Base-by-base conservation (phyloP, 2,888 invertebrate genomes). In the Nymphalis c-album region DNA sequence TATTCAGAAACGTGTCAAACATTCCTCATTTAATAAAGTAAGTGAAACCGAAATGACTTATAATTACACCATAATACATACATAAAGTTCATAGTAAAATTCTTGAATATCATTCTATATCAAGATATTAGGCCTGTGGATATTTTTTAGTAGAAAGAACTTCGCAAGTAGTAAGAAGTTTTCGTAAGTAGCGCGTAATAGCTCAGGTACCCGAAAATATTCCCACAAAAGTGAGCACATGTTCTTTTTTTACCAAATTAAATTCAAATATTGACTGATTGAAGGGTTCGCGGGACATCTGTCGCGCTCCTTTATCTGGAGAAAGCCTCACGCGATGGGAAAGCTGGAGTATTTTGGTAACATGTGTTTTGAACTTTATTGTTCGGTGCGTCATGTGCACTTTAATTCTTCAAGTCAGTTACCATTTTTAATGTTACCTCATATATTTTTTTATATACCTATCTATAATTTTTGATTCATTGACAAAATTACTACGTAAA, bases 211-310 rank as follows among this genome's bases (percentile, higher is more conserved):
- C 58, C 61, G 31, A 40, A 53, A 70, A 74, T 63, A 71, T 81
- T 82, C 82, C 80, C 80, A 80, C 79, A 78, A 70, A 68, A 77
- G 68, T 66, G 53, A 62, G 85, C 79, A 82, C 85, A 85, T 79
- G 82, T 69, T 40, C 74, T 78, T 84, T 82, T 83, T 77, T 77
- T 73, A 74, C 76, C 71, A 76, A 74, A 76, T 75, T 76, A 77
- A 87, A 88, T 88, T 87, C 88, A 91, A 91, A 90, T 90, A 91
- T 90, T 89, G 90, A 88, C 87, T 90, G 90, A 91, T 91, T 91
- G 91, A 91, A 90, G 90, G 91, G 90, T 88, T 86, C 79, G 76
- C 71, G 78, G 77, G 83, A 85, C 91, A 91, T 89, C 91, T 91
- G 91, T 86, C 87, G 84, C 72, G 74, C 76, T 67, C 74, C 80